Conservation (phyloP, 2,888 invertebrate genomes). For the Eupithecia tripunctaria region DNA sequence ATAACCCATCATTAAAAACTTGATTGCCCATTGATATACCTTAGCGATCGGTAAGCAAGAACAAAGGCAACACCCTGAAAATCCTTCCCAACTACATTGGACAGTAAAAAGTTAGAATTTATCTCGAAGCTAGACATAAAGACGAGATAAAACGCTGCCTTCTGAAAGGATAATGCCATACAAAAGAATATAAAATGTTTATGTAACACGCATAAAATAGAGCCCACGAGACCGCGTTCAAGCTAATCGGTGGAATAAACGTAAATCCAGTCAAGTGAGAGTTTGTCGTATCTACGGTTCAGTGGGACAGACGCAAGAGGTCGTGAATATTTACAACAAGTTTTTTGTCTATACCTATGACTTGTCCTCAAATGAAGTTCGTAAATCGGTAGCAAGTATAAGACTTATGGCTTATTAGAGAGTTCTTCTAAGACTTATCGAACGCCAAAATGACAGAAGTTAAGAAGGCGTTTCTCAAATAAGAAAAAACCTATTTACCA, state of each 20-base stretch:
- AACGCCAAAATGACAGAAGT: neutral
- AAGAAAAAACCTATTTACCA: no score
- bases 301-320: neutral
- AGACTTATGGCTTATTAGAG: neutral
- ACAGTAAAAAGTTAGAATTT: conserved; percentile 25
- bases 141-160: conserved; percentile 28
- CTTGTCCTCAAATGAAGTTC: neutral
- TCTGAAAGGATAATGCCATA: conserved; percentile 30
- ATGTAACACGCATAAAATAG: conserved; percentile 41
- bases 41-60: neutral
- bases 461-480: no score
- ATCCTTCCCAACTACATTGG: conserved; percentile 13
- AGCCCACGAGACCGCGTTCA: conserved; percentile 32
- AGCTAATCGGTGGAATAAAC: conserved; percentile 27
- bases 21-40: neutral
- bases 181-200: conserved; percentile 42
- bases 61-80: neutral
- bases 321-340: neutral
- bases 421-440: neutral
- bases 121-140: conserved; percentile 29
- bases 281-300: conserved; percentile 2
- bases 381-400: neutral
- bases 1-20: no score
- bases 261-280: conserved; percentile 18
- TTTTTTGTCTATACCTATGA: neutral